A percentile compares a stretch with the other conserved stretches of the same genome.
These are phyloP conservation scores for Centrocercus urophasianus DNA, from an alignment of 2,113 vertebrate genomes.

Conservation along the genomic window DNA sequence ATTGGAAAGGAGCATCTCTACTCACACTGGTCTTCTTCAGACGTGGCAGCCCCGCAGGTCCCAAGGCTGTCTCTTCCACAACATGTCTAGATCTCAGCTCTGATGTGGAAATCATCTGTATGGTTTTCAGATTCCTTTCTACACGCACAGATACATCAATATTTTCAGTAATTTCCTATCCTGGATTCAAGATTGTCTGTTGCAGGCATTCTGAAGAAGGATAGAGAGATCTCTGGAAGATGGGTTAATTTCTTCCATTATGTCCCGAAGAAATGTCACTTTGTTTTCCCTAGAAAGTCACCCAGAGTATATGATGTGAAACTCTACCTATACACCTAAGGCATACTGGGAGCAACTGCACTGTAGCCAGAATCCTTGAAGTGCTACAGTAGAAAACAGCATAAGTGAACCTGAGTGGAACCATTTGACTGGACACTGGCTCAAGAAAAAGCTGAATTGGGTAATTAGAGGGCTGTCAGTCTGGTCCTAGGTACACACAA, in stretches of 20 bases:
- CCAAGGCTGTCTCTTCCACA: neutral
- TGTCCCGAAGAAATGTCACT: neutral
- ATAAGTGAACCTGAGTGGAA: neutral
- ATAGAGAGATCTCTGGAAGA: rapidly evolving
- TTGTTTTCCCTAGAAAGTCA: neutral
- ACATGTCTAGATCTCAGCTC: neutral
- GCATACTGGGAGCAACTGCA: rapidly evolving
- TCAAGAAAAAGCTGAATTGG: neutral
- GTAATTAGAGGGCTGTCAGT: conserved; percentile 2
- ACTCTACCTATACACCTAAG: neutral
- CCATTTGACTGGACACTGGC: neutral
- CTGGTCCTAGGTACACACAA: neutral
- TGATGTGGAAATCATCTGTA: neutral
- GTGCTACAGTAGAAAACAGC: neutral
- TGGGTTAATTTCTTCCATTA: neutral
- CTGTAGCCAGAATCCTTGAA: neutral
- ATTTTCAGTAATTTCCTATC: neutral
- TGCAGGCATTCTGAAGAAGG: neutral
- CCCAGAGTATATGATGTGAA: rapidly evolving
- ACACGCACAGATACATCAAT: neutral
- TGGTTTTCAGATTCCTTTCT: neutral
- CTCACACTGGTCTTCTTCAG: neutral
- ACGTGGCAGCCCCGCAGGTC: neutral
- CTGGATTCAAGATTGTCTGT: neutral
- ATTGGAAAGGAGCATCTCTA: neutral